phyloP scores from a whole-genome alignment of 1,140 invertebrate species.

The Vanessa atalanta region DNA sequence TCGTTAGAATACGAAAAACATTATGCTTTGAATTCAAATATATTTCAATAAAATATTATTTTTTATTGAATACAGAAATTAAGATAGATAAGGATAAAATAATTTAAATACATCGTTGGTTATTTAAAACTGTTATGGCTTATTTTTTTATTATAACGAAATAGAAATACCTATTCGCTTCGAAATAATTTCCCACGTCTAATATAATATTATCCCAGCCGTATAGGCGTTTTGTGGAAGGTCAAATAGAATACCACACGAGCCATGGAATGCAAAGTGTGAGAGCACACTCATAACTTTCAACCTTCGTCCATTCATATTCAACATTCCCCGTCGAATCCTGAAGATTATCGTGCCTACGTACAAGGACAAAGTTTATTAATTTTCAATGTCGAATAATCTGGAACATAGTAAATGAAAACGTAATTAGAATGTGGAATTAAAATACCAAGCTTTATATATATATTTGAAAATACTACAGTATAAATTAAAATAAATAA shows the following conservation, averaged over 20 bases:
- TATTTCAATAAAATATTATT: not conserved
- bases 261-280: slow-evolving; percentile 26
- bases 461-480: too few relatives aligned
- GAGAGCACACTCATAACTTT: slow-evolving; percentile 28
- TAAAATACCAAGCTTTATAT: too few relatives aligned
- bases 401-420: not conserved
- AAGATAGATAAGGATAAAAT: too few relatives aligned
- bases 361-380: slow-evolving; percentile 24
- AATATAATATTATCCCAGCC: not conserved
- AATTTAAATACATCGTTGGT: too few relatives aligned
- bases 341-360: slow-evolving; percentile 27
- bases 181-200: not conserved
- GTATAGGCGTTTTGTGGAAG: not conserved
- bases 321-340: slow-evolving; percentile 25
- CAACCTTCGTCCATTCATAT: slow-evolving; percentile 24
- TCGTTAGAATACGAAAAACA: not conserved
- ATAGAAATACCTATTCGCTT: not conserved
- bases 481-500: too few relatives aligned
- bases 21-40: not conserved
- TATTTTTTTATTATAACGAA: too few relatives aligned
- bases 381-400: slow-evolving; percentile 16
- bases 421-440: too few relatives aligned
- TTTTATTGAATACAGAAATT: too few relatives aligned
- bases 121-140: too few relatives aligned
- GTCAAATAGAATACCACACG: not conserved